Evolutionary conservation across 2,797 vertebrate species (phyloP).

Genomic region (Dicrostonyx torquatus): DNA sequence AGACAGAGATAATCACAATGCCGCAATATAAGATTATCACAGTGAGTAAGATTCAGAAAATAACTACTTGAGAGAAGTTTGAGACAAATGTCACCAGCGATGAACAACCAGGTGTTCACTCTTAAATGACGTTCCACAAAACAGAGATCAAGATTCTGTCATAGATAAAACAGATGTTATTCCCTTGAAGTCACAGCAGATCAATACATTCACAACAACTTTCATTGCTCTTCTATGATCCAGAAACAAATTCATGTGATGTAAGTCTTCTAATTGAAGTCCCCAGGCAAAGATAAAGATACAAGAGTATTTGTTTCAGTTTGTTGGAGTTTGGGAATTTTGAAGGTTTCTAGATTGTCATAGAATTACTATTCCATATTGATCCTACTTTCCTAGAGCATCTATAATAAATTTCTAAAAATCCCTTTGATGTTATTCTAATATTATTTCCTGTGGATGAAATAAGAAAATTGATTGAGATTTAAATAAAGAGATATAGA

Average conservation of each 20-base stretch:
- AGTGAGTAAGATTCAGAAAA: neutral
- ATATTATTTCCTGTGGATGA: neutral
- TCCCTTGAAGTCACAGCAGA: neutral
- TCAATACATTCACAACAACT: neutral
- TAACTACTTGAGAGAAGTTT: neutral
- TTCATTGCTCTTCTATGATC: neutral
- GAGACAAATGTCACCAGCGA: neutral
- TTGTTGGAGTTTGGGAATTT: slow-evolving; percentile 16
- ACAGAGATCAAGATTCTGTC: neutral
- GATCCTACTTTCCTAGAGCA: slow-evolving; percentile 18
- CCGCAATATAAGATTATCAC: neutral
- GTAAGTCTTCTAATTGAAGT: neutral
- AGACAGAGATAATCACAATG: neutral
- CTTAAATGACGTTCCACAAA: neutral
- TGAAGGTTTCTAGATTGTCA: neutral
- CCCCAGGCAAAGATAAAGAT: neutral
- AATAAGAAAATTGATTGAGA: neutral
- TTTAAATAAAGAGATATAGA: neutral
- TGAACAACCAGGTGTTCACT: neutral
- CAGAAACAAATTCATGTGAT: neutral
- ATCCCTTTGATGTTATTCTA: neutral
- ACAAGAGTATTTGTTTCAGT: neutral
- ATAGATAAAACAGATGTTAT: neutral
- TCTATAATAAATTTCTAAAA: neutral
- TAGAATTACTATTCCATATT: neutral